phyloP scores from a whole-genome alignment of 2,113 vertebrate species.

The Romanogobio albipinnatus region DNA sequence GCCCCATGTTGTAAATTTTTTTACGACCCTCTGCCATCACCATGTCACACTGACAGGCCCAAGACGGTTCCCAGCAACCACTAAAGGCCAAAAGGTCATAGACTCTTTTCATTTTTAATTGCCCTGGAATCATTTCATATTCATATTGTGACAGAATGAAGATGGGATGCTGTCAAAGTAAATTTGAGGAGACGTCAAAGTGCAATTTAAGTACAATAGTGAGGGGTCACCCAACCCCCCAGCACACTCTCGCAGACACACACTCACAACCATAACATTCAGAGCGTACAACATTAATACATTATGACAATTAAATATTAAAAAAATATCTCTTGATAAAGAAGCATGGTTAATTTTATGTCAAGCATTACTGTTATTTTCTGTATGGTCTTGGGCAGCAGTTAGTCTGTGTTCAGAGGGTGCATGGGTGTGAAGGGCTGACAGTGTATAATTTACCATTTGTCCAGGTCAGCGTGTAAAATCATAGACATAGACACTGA shows the following conservation, averaged over 20 bases:
- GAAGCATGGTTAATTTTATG: not conserved
- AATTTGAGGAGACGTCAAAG: slow-evolving; percentile 37
- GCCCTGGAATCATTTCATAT: slow-evolving; percentile 46
- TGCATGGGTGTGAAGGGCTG: slow-evolving; percentile 2
- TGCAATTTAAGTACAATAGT: slow-evolving; percentile 31
- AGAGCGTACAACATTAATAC: too few relatives aligned
- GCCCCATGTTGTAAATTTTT: slow-evolving; percentile 23
- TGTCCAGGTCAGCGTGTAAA: slow-evolving; percentile 24
- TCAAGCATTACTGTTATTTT: not conserved
- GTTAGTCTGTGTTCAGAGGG: not conserved
- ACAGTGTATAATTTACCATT: slow-evolving; percentile 41
- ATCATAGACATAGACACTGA: slow-evolving; percentile 32
- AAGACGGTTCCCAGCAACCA: slow-evolving; percentile 23
- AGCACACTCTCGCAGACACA: not conserved
- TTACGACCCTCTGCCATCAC: slow-evolving; percentile 17
- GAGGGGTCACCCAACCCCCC: slow-evolving; percentile 36
- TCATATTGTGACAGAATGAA: slow-evolving; percentile 51
- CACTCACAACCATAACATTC: not conserved
- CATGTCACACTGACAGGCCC: slow-evolving; percentile 26
- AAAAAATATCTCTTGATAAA: not conserved
- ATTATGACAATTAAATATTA: not conserved
- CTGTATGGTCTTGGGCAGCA: not conserved
- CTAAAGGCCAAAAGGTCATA: slow-evolving; percentile 51
- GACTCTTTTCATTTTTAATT: slow-evolving; percentile 48
- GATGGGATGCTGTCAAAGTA: slow-evolving; percentile 49